phyloP scores from a whole-genome alignment of 2,113 vertebrate genomes.

The Myrmecophaga tridactyla region DNA sequence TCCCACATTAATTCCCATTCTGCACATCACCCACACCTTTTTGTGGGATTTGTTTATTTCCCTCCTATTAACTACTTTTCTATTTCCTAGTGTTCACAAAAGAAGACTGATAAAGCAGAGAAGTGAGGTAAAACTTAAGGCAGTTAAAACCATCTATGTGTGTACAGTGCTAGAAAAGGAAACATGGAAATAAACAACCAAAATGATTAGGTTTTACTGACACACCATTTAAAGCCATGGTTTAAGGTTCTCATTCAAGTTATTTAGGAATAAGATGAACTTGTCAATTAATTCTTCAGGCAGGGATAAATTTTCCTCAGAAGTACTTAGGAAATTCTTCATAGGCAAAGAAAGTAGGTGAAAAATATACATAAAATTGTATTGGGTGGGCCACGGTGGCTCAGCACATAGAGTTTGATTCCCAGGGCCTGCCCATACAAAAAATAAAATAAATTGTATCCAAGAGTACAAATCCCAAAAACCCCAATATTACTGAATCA shows the following conservation, averaged over 20 bases:
- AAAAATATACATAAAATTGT: neutral
- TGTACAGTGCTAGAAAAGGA: neutral
- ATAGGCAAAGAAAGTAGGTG: constrained; percentile 26
- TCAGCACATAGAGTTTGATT: no score
- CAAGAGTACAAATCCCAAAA: constrained; percentile 19
- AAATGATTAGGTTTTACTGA: neutral
- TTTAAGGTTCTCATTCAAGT: constrained; percentile 27
- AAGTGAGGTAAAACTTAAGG: constrained; percentile 35
- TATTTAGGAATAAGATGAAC: constrained; percentile 3
- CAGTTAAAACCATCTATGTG: neutral
- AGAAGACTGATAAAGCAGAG: neutral
- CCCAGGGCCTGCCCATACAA: no score
- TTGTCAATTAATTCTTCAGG: constrained; percentile 15
- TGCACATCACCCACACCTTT: neutral
- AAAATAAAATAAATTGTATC: no score
- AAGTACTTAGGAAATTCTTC: neutral
- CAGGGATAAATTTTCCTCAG: neutral
- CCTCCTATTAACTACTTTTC: neutral
- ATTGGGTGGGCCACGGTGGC: no score
- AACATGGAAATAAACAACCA: neutral
- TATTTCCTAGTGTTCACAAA: neutral
- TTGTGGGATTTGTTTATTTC: neutral
- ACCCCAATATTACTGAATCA: neutral
- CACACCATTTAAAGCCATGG: neutral
- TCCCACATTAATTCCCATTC: constrained; percentile 18